Conservation (phyloP, 2,797 vertebrate genomes). For the Phalanger gymnotis region DNA sequence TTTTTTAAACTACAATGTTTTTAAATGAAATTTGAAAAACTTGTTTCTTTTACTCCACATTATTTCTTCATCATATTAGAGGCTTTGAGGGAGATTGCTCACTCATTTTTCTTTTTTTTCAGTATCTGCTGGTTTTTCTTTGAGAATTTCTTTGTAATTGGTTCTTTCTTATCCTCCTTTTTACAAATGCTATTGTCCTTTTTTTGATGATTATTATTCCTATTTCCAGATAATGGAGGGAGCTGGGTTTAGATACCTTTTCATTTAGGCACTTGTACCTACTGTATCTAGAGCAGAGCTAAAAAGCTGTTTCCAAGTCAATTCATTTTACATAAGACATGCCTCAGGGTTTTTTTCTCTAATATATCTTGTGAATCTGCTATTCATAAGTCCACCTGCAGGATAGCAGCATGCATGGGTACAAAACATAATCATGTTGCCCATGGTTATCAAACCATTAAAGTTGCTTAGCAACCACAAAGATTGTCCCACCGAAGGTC, state of each 20-base stretch:
- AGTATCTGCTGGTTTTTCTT: neutral
- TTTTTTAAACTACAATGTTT: too few species aligned
- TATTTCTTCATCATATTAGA: neutral
- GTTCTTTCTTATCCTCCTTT: neutral
- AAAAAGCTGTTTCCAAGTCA: neutral
- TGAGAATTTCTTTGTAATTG: neutral
- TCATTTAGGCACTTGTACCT: neutral
- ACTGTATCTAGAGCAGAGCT: neutral
- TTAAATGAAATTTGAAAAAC: neutral
- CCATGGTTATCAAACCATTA: neutral
- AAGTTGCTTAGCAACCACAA: neutral
- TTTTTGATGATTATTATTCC: neutral
- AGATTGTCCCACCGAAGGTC: neutral
- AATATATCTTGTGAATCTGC: neutral
- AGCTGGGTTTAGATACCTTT: neutral
- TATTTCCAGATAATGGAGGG: neutral
- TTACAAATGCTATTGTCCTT: neutral
- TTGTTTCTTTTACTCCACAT: neutral
- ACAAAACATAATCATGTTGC: slow-evolving; percentile 2
- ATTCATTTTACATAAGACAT: neutral
- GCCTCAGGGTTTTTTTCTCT: neutral
- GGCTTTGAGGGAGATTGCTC: neutral
- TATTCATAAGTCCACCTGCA: neutral
- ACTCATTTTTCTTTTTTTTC: neutral
- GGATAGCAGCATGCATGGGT: neutral